These are phyloP conservation scores for Machaerirhynchus nigripectus DNA, from an alignment of 2,113 vertebrate species.

Conservation along the genomic window DNA sequence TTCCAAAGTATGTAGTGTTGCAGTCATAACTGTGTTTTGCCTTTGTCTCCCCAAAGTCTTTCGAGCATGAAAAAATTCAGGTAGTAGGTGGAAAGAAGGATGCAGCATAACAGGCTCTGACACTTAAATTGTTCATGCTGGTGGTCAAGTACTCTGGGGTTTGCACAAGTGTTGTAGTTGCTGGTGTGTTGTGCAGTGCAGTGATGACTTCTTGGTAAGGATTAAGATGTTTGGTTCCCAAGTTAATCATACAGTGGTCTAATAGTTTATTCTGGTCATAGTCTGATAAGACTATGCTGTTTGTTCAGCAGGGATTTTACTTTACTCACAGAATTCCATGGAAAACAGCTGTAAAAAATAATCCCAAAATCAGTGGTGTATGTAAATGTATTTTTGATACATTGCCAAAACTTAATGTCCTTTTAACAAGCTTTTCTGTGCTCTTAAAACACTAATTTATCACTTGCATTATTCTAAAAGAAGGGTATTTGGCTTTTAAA, in stretches of 20 bases:
- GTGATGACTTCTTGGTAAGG: not conserved
- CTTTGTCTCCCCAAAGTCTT: not conserved
- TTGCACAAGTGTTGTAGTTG: not conserved
- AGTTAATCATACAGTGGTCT: not conserved
- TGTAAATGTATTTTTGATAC: not conserved
- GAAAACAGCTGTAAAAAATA: not conserved
- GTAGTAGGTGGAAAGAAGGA: not conserved
- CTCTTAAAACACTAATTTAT: not conserved
- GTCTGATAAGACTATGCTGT: accelerated
- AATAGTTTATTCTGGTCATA: not conserved
- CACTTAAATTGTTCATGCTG: accelerated
- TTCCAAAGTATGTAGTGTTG: accelerated
- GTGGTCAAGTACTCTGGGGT: not conserved
- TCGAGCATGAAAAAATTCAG: not conserved
- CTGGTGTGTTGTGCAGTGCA: not conserved
- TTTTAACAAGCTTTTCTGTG: not conserved
- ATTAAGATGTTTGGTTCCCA: not conserved
- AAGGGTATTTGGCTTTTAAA: not conserved
- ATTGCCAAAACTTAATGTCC: not conserved
- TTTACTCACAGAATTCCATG: not conserved
- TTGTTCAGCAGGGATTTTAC: not conserved
- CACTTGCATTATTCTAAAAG: not conserved
- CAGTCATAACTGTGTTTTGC: not conserved
- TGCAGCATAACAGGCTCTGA: accelerated
- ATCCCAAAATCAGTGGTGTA: not conserved